Evolutionary conservation across 2,113 vertebrate genomes (phyloP).

Genomic region (Pomatostomus ruficeps): DNA sequence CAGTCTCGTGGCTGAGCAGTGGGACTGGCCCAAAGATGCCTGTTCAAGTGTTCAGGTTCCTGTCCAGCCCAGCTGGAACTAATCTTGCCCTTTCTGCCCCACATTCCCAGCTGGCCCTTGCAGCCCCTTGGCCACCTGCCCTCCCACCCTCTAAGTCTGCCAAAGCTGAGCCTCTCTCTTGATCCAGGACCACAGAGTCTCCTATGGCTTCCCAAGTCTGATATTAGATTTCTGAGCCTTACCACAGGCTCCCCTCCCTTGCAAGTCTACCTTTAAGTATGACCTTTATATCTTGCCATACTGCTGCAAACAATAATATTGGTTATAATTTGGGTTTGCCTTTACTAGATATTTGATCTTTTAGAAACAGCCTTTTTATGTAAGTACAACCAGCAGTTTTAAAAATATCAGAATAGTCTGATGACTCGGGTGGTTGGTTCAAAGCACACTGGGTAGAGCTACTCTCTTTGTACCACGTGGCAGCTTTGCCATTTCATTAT

Average conservation of each 20-base stretch:
- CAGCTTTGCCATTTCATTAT: background rate
- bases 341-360: conserved; percentile 5
- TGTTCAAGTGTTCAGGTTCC: background rate
- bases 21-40: background rate
- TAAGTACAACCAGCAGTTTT: background rate
- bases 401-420: background rate
- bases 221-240: background rate
- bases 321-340: background rate
- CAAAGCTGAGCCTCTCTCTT: background rate
- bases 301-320: background rate
- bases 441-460: background rate
- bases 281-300: background rate
- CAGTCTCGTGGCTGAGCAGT: background rate
- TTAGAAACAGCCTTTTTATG: background rate
- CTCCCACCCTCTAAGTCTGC: background rate
- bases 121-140: background rate
- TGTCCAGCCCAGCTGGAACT: background rate
- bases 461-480: background rate
- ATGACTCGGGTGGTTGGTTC: background rate
- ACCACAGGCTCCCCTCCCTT: background rate
- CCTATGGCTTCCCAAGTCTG: background rate
- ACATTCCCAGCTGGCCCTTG: background rate
- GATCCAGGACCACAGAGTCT: background rate
- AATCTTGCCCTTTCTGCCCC: background rate
- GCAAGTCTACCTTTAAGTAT: background rate